Evolutionary conservation across 92 coral and sea anemone species (phyloP), one percentile per base, ranked within the genome.

Genomic region (Zoanthus sansibaricus): DNA sequence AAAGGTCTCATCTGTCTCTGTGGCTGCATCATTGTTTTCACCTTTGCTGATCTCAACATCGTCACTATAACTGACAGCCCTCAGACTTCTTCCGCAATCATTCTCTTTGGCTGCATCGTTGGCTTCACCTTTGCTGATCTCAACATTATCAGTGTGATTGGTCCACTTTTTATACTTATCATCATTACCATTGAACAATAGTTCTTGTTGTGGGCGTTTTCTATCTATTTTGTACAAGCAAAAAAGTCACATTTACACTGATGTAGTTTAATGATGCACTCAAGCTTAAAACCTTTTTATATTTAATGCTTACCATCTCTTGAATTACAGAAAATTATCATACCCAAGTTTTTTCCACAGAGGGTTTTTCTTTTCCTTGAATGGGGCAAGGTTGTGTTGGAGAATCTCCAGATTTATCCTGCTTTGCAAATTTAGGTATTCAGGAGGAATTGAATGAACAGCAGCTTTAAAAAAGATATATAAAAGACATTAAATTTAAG

Each of bases 31-130:
- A 25, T 25, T 25, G 25, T 25, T 25, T 25, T 25, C 25, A 25
- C 25, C 25, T 25, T 25, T 25, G 25, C 25, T 25, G 25, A 25
- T 25, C 25, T 25, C 25, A 25, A 25, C 25, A 25, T 25, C 25
- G 25, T 25, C 25, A 25, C 25, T 25, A 25, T 25, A 25, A 25
- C 25, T 25, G 25, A 25, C 25, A 25, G 25, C 0, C 25, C 25
- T 25, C 25, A 25, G 25, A 25, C 25, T 25, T 25, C 25, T 25
- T 25, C 75, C 75, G 31, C 48, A 48, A 71, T 71, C 47, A 71
- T 71, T 31, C 75, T 13, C 75, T 71, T 71, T 71, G 48, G 46
- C 75, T 71, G 47, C 75, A 71, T 71, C 14, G 45, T 16, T 71
- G 75, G 31, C 75, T 71, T 31, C 45, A 69, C 21, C 74, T 58